Base-by-base conservation (phyloP, 2,888 invertebrate species). In the Campoplex capitator region DNA sequence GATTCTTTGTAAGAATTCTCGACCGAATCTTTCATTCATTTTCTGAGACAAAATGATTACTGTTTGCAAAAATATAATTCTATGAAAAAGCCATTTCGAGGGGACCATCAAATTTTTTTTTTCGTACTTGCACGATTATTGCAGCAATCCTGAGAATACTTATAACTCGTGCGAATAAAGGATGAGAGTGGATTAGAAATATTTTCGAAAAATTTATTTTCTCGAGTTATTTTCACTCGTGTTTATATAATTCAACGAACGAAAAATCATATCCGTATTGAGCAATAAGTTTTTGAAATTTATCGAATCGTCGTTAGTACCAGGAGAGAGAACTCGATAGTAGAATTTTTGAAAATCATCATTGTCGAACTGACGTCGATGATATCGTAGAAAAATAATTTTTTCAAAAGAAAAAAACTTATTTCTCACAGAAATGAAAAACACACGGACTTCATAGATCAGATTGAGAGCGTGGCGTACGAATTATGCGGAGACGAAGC, bases 381-480 rank as follows among this genome's bases (percentile, higher is more conserved):
- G 4, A 51, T 51, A 7, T 7, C 0, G 7, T n/a, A 51, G 73
- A 67, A 51, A 38, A 23, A 84, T 77, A 6, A 38, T 80, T 80
- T 74, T 13, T 18, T 35, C 70, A 75, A 74, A 62, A 16, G 38
- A 83, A 42, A 23, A 23, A 23, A 23, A 23, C 23, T 71, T 70
- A 77, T 81, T 85, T 68, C 38, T 88, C 76, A 58, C 95, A 98
- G 98, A 78, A 97, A 97, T 92, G 98, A 98, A 91, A 97, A 97
- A 92, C 97, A 98, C 94, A 96, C 97, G 89, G 98, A 98, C 93
- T 97, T 98, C 92, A 97, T 98, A 83, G 97, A 98, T 93, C 97
- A 98, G 93, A 95, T 98, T 90, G 98, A 98, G 94, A 98, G 97
- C 89, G 97, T 98, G 32, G 97, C 98, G 0, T 98, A 97, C 93